Evolutionary conservation across 2,797 vertebrate species (phyloP), one percentile per base, ranked within the genome.

Genomic region (Tapirus indicus): DNA sequence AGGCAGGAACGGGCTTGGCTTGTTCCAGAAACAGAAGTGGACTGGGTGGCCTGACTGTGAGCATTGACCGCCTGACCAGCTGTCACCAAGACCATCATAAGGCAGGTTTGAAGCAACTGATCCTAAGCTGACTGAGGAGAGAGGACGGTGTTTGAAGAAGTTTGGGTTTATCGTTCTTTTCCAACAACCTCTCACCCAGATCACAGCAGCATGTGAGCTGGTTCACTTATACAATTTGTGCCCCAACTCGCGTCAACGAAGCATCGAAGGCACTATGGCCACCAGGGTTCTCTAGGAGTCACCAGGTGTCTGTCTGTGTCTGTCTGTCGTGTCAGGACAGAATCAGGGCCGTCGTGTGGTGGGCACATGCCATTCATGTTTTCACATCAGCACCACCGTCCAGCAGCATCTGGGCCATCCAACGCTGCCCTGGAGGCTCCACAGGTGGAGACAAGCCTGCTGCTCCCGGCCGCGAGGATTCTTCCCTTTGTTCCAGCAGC

Each of bases 281-380:
- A 41, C 20, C 10, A 20, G 41, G 58, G 27, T 21, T 35, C 54
- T 7, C 35, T 4, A 16, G 25, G 60, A 20, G 27, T 5, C 23
- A 4, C 27, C 4, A 1, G 9, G 21, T 18, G 5, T 0, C 23
- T 1, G 0, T n/a, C 5, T 23, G 21, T 18, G 5, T 0, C 23
- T 1, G 0, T n/a, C 5, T 23, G 27, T 13, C 1, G 66, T 9
- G 2, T 17, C 47, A 8, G 71, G 21, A 56, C 18, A 4, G n/a
- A 64, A 2, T 7, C 13, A n/a, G 71, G n/a, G 14, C 7, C 21
- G 4, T 32, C 32, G 6, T 0, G 2, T 1, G 25, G 14, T 9
- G 0, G 32, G 41, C 4, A 1, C 0, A 0, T 4, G 2, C 17
- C 20, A 4, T 17, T 4, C 3, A 0, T 2, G 12, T 1, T 21